Conservation (phyloP, 1,140 invertebrate species). For the Euglossa dilemma region DNA sequence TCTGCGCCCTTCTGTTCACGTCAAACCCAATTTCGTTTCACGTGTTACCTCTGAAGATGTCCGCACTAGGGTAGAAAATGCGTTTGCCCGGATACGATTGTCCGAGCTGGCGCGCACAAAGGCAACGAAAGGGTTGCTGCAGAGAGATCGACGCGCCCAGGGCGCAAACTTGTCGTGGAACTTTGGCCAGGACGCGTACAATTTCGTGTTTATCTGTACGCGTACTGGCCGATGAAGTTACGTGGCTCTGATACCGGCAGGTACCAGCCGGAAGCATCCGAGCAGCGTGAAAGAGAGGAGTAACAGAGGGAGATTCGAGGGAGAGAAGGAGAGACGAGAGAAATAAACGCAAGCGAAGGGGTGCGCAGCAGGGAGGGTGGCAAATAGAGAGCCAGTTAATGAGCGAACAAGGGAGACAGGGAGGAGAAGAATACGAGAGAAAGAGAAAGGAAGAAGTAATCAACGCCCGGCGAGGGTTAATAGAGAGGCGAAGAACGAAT, state of each 20-base stretch:
- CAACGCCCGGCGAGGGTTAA: slow-evolving; percentile 29
- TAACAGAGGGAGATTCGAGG: not conserved
- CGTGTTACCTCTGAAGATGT: not conserved
- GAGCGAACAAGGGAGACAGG: not conserved
- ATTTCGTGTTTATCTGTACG: slow-evolving; percentile 63
- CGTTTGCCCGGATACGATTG: slow-evolving; percentile 4
- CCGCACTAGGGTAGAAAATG: not conserved
- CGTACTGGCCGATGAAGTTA: slow-evolving; percentile 39
- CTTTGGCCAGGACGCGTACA: slow-evolving; percentile 47
- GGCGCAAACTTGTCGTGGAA: slow-evolving; percentile 46
- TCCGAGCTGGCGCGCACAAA: not conserved
- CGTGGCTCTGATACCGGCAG: not conserved
- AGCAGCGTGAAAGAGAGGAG: not conserved
- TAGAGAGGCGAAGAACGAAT: not conserved
- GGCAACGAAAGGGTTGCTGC: slow-evolving; percentile 1
- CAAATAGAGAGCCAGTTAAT: slow-evolving; percentile 39
- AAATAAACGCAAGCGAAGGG: not conserved
- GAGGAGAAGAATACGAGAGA: not conserved
- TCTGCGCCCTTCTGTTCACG: not conserved
- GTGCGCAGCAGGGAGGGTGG: not conserved
- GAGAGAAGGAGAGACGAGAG: not conserved
- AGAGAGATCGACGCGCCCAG: slow-evolving; percentile 17
- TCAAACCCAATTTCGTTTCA: slow-evolving; percentile 3
- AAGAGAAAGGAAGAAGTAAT: slow-evolving; percentile 16
- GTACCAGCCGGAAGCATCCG: not conserved